These are phyloP conservation scores for Rhynchotus rufescens DNA, from an alignment of 2,797 vertebrate species.

Conservation along the genomic window DNA sequence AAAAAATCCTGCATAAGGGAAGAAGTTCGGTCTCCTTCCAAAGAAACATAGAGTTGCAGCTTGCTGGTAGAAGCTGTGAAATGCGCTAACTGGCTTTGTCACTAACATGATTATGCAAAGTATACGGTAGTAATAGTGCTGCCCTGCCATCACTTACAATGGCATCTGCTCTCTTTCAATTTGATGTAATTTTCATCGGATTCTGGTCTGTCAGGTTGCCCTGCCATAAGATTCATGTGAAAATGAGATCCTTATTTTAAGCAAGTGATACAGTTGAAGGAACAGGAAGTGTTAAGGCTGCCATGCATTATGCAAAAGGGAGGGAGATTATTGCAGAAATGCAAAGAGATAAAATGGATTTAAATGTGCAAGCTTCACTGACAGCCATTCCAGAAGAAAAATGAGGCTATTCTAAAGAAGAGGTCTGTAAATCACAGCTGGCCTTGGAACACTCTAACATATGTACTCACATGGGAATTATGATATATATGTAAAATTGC, in stretches of 20 bases:
- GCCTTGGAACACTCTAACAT: not conserved
- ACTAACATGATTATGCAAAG: conserved; percentile 40
- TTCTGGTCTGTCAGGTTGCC: conserved; percentile 16
- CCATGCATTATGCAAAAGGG: not conserved
- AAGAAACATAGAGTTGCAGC: not conserved
- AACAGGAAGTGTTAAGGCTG: not conserved
- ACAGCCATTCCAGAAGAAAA: not conserved
- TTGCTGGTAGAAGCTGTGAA: conserved; percentile 31
- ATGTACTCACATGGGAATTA: conserved; percentile 35
- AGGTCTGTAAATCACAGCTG: conserved; percentile 20
- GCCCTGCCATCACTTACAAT: conserved; percentile 10
- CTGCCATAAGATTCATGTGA: not conserved
- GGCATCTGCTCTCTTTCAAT: conserved; percentile 50
- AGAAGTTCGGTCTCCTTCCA: not conserved
- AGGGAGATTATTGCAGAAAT: not conserved
- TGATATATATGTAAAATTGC: not conserved
- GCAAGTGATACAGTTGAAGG: not conserved
- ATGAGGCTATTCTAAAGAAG: not conserved
- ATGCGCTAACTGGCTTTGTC: conserved; percentile 17
- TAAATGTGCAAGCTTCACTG: not conserved
- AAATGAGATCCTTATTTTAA: conserved; percentile 21
- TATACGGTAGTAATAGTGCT: not conserved
- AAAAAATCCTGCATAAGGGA: not conserved
- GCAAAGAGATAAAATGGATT: not conserved
- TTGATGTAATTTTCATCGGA: conserved; percentile 33